Conservation (phyloP, 2,113 vertebrate genomes). For the Arvicanthis niloticus region DNA sequence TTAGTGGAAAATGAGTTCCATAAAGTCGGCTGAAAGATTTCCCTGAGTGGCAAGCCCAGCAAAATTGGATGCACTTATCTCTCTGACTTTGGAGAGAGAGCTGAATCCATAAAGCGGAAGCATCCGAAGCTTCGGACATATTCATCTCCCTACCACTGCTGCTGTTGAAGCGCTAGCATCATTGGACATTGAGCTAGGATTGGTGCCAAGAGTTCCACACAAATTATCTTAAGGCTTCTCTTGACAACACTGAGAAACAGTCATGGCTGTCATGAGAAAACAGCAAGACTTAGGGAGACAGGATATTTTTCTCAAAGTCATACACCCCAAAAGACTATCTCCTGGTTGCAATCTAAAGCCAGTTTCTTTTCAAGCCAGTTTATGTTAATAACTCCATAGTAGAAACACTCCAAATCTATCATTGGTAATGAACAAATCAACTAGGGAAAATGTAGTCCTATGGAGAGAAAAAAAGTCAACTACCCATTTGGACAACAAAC, state of each 20-base stretch:
- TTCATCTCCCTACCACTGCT: not conserved
- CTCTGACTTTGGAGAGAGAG: conserved; percentile 1
- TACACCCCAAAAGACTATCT: not conserved
- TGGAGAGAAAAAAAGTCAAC: not conserved
- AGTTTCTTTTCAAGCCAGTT: not conserved
- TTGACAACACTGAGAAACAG: not conserved
- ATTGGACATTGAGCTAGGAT: not conserved
- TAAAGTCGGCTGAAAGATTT: conserved; percentile 46
- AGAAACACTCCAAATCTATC: not conserved
- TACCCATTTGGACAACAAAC: not conserved
- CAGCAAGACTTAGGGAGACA: not conserved
- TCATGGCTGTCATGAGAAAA: not conserved
- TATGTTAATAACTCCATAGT: not conserved
- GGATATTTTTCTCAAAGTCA: not conserved
- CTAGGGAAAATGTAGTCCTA: not conserved
- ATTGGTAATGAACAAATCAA: not conserved
- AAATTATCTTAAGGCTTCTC: not conserved
- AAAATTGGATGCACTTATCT: not conserved
- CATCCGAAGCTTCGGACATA: not conserved
- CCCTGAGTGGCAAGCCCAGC: not conserved
- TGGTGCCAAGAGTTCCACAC: not conserved
- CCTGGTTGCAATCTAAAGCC: not conserved
- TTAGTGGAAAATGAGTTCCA: conserved; percentile 36
- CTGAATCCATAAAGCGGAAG: not conserved
- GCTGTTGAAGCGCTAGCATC: not conserved